Evolutionary conservation across 2,797 vertebrate species (phyloP).

Genomic region (Acanthurus tractus): DNA sequence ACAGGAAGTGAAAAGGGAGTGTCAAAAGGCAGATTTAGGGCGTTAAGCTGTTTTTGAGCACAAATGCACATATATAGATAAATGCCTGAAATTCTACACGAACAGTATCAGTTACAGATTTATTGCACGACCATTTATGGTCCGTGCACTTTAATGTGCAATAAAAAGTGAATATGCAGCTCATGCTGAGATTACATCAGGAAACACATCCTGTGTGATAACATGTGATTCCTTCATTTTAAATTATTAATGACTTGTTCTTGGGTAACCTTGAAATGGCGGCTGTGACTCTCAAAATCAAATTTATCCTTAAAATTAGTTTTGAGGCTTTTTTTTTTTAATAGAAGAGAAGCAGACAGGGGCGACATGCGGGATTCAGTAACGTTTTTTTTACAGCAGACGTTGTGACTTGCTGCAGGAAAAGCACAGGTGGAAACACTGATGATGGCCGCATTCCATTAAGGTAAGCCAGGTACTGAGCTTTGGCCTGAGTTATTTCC

Average conservation of each 20-base stretch:
- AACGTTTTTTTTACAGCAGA: background rate
- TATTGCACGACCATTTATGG: constrained; percentile 10
- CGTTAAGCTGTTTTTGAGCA: constrained; percentile 10
- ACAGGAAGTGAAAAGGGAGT: constrained; percentile 46
- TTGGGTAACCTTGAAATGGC: background rate
- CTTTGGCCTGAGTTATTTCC: too few species aligned
- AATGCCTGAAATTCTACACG: background rate
- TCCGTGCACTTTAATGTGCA: background rate
- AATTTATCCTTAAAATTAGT: too few species aligned
- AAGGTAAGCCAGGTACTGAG: background rate
- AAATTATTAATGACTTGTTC: background rate
- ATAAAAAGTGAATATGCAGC: background rate
- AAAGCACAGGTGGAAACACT: background rate
- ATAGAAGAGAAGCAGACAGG: too few species aligned
- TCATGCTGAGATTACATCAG: background rate
- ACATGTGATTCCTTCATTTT: background rate
- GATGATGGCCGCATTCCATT: constrained; percentile 11
- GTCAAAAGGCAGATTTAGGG: constrained; percentile 30
- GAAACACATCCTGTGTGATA: background rate
- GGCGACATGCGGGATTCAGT: too few species aligned
- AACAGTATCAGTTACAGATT: background rate
- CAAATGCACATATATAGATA: constrained; percentile 19
- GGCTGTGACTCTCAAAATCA: background rate
- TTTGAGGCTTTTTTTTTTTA: too few species aligned
- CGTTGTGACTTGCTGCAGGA: background rate